Percentiles rank a stretch among this genome's conserved stretches.
Conservation (phyloP, 2,113 vertebrate genomes). For the Oryzias melastigma region DNA sequence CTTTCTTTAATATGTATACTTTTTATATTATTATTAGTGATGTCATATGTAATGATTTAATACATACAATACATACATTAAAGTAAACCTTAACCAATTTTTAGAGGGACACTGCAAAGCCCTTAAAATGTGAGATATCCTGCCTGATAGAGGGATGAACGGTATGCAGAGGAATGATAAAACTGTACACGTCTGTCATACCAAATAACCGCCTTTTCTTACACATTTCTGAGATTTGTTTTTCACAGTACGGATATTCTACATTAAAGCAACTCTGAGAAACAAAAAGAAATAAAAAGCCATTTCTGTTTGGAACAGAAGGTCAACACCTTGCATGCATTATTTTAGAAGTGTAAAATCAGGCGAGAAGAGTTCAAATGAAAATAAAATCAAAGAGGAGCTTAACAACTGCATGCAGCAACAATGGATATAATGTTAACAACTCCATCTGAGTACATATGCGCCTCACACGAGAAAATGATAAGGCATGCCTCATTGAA, state of each 20-base stretch:
- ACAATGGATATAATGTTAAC: slow-evolving; percentile 82
- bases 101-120: slow-evolving; percentile 77
- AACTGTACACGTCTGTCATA: slow-evolving; percentile 73
- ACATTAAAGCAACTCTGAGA: slow-evolving; percentile 67
- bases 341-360: slow-evolving; percentile 64
- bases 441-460: slow-evolving; percentile 77
- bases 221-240: slow-evolving; percentile 56
- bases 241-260: slow-evolving; percentile 65
- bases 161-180: slow-evolving; percentile 71
- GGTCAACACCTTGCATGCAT: slow-evolving; percentile 77
- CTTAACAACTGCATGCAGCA: slow-evolving; percentile 94
- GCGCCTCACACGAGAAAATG: slow-evolving; percentile 82
- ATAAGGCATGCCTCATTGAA: slow-evolving; percentile 92
- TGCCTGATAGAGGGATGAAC: slow-evolving; percentile 49
- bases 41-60: slow-evolving; percentile 64
- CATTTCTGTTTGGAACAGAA: slow-evolving; percentile 70
- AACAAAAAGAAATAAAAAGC: slow-evolving; percentile 29
- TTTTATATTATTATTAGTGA: slow-evolving; percentile 75
- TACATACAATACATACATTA: slow-evolving; percentile 70
- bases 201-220: slow-evolving; percentile 55
- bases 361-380: slow-evolving; percentile 47
- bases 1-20: slow-evolving; percentile 84
- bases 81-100: slow-evolving; percentile 61
- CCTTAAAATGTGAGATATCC: slow-evolving; percentile 73
- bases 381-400: slow-evolving; percentile 37